Conservation (phyloP, 2,888 invertebrate species). For the Neria commutata region DNA sequence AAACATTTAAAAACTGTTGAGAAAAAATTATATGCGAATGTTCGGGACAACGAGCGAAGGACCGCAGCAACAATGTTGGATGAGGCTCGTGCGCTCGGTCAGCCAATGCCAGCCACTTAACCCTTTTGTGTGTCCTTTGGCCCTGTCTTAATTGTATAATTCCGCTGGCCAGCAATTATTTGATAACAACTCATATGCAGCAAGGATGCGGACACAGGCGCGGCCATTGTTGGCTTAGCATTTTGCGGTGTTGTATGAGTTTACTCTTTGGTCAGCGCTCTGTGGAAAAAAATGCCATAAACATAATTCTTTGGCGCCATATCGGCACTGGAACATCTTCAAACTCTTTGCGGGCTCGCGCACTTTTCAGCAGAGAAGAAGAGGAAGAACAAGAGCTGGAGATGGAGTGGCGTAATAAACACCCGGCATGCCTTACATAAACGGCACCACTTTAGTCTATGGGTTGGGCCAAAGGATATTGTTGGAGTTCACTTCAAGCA, state of each 20-base stretch:
- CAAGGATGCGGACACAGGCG: background rate
- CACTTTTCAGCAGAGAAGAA: too few relatives aligned
- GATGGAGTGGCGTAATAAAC: too few relatives aligned
- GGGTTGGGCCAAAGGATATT: too few relatives aligned
- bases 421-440: too few relatives aligned
- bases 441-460: too few relatives aligned
- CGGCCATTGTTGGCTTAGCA: background rate
- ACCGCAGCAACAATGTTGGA: conserved; percentile 25
- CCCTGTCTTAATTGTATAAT: conserved; percentile 58
- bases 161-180: conserved; percentile 60
- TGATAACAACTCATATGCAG: conserved; percentile 54
- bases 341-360: conserved; percentile 7
- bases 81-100: conserved; percentile 20
- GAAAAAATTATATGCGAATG: conserved; percentile 3
- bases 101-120: conserved; percentile 34
- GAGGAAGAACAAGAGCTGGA: too few relatives aligned
- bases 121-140: conserved; percentile 33
- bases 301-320: conserved; percentile 11
- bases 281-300: conserved; percentile 3
- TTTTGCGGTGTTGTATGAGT: background rate
- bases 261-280: conserved; percentile 3
- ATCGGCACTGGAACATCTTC: conserved; percentile 12
- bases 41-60: conserved; percentile 10
- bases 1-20: conserved; percentile 3
- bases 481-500: too few relatives aligned